A percentile compares a stretch with the other conserved stretches of the same genome.
Conservation (phyloP, 2,113 vertebrate genomes). For the Grammomys dolichurus region DNA sequence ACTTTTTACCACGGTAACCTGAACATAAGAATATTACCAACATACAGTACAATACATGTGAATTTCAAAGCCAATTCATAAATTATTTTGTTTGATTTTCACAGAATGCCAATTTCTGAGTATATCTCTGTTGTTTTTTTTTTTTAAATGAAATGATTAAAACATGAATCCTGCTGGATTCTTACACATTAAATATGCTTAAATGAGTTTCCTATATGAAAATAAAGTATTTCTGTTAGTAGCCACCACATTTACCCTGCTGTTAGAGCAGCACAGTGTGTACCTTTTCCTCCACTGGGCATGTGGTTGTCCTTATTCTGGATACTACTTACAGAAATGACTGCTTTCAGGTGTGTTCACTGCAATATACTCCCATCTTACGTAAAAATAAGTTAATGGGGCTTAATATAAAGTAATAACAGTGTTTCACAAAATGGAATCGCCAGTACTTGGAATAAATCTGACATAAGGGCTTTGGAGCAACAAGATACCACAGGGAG, state of each 20-base stretch:
- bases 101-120: neutral
- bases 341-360: neutral
- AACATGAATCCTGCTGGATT: neutral
- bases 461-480: neutral
- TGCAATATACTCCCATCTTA: neutral
- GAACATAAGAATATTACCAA: neutral
- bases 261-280: neutral
- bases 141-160: neutral
- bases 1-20: constrained; percentile 5
- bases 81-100: constrained; percentile 36
- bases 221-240: neutral
- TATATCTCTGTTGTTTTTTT: neutral
- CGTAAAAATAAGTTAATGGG: neutral
- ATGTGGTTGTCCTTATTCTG: neutral
- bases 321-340: neutral
- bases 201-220: neutral
- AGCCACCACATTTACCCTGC: too few species aligned
- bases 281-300: neutral
- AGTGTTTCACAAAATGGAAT: constrained; percentile 20
- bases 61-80: constrained; percentile 31
- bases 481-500: constrained; percentile 57
- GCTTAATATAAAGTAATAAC: neutral
- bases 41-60: neutral
- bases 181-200: neutral
- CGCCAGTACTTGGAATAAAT: neutral